Evolutionary conservation across 2,888 invertebrate species (phyloP), one percentile per base, ranked within the genome.

Genomic region (Polietes domitor): DNA sequence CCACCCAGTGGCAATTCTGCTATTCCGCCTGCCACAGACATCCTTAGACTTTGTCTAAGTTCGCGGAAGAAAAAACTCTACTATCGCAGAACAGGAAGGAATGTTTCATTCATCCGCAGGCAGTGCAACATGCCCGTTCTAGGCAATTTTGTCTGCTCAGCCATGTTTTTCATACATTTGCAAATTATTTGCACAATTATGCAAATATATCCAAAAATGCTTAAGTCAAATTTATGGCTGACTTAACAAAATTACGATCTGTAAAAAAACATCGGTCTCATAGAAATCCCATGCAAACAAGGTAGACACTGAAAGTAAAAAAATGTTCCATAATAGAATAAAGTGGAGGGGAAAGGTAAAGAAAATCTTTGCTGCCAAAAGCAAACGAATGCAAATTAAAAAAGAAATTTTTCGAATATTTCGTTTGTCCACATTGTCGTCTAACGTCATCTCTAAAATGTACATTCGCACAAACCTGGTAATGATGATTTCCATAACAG

Each of bases 361-460:
- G 32, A 78, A 68, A 77, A 70, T 53, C 77, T 63, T 80, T 76
- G 43, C 85, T 86, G 84, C 85, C 87, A 85, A 89, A 90, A 90
- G 90, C 91, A 90, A 89, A 90, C 89, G 91, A 88, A 90, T 88
- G 89, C 91, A 90, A 90, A 90, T 90, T 91, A 91, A 90, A 90
- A 90, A 88, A 87, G 86, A 87, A 2, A 77, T 80, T 76, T 80
- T 63, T 12, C 28, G 15, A 78, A 9, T 32, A 32, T 4, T 41
- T 79, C 70, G 61, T 83, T 78, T 80, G 79, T 76, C 81, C 81
- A 79, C 72, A 84, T 81, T 77, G 72, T 84, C 75, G 9, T 9
- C 4, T 32, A 9, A 6, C 77, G 77, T 74, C 77, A 80, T 77
- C 50, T 70, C 24, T 7, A 74, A 63, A 32, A 85, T 37, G 55